Percentiles rank a stretch among this genome's conserved stretches.
phyloP scores from a whole-genome alignment of 2,113 vertebrate species.

The Macaca nemestrina region DNA sequence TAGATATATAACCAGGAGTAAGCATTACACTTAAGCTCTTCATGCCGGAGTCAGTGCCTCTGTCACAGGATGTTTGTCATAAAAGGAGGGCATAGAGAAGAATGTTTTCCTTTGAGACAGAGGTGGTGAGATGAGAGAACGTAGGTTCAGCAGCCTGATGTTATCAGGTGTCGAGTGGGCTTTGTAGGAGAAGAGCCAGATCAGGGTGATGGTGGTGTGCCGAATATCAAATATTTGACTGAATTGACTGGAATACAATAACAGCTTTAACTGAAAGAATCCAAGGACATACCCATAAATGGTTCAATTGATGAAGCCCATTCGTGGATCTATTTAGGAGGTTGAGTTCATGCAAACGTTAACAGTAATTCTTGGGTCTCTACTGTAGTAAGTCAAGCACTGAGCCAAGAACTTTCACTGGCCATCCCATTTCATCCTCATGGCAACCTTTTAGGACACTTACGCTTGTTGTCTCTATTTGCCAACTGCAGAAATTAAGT shows the following conservation, averaged over 20 bases:
- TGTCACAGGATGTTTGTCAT: neutral
- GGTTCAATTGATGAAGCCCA: neutral
- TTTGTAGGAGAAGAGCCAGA: neutral
- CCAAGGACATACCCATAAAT: constrained; percentile 2
- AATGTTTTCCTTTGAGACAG: neutral
- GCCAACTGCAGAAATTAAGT: neutral
- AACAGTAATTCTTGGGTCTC: neutral
- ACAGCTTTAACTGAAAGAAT: constrained; percentile 3
- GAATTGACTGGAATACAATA: constrained; percentile 40
- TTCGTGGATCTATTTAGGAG: neutral
- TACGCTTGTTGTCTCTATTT: neutral
- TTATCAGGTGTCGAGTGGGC: neutral
- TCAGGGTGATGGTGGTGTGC: neutral
- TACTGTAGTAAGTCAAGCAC: neutral
- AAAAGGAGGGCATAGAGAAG: neutral
- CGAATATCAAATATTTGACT: constrained; percentile 47
- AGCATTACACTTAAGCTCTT: neutral
- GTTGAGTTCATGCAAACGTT: neutral
- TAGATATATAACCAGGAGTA: neutral
- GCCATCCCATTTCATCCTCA: neutral
- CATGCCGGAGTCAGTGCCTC: neutral
- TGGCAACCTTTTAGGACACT: neutral
- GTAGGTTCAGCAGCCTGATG: neutral
- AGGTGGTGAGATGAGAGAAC: neutral
- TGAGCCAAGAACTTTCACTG: neutral